A percentile compares a stretch with the other conserved stretches of the same genome.
Conservation (phyloP, 2,888 invertebrate species). For the Eilema caniola region DNA sequence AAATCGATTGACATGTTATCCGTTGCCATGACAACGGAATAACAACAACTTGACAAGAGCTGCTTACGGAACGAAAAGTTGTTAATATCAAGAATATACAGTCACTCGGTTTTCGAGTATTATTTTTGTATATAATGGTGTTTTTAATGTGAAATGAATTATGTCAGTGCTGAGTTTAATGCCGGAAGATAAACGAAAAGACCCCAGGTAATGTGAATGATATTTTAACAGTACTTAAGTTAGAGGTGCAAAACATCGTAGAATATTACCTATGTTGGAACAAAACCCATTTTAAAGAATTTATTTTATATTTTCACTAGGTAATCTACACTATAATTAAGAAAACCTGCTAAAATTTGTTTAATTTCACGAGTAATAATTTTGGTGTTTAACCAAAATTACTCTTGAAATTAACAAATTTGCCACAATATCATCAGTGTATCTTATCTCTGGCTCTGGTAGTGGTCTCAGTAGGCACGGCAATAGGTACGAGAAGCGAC, state of each 20-base stretch:
- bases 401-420: too few species aligned
- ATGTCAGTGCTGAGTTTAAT: conserved; percentile 85
- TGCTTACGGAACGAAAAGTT: conserved; percentile 24
- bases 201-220: conserved; percentile 60
- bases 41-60: conserved; percentile 59
- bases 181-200: conserved; percentile 82
- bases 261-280: background rate
- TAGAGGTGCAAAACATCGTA: background rate
- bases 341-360: too few species aligned
- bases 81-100: conserved; percentile 52
- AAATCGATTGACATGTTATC: conserved; percentile 70
- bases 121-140: conserved; percentile 66
- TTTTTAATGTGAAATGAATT: conserved; percentile 55
- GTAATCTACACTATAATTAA: background rate
- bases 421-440: too few species aligned
- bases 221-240: background rate
- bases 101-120: conserved; percentile 55
- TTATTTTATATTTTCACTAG: background rate
- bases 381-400: too few species aligned
- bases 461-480: too few species aligned
- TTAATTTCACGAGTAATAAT: too few species aligned
- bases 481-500: too few species aligned
- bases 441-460: too few species aligned
- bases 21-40: conserved; percentile 68
- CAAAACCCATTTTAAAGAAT: background rate